These are phyloP conservation scores for Halcyon senegalensis DNA, from an alignment of 2,113 vertebrate species.

Conservation along the genomic window DNA sequence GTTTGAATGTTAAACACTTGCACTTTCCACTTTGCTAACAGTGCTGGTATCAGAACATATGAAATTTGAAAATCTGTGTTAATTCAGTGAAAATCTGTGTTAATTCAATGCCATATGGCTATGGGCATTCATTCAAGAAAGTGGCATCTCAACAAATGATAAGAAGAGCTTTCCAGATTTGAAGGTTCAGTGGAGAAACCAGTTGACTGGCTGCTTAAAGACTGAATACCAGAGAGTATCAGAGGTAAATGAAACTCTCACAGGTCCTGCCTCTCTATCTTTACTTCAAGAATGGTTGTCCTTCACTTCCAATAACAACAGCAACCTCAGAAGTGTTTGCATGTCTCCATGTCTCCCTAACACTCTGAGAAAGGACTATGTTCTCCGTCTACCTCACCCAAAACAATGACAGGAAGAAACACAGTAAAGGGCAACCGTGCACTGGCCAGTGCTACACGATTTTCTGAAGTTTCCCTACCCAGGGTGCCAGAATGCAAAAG, in stretches of 20 bases:
- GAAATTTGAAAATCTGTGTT: slow-evolving; percentile 43
- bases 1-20: not conserved
- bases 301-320: not conserved
- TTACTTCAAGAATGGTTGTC: not conserved
- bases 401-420: not conserved
- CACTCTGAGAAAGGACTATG: not conserved
- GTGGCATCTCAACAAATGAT: slow-evolving; percentile 26
- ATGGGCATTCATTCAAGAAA: slow-evolving; percentile 44
- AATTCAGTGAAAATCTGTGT: slow-evolving; percentile 52
- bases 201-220: not conserved
- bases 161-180: slow-evolving; percentile 11
- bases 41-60: not conserved
- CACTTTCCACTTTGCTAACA: slow-evolving; percentile 26
- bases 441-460: not conserved
- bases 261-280: not conserved
- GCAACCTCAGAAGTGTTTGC: not conserved
- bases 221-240: not conserved
- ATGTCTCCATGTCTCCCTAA: not conserved
- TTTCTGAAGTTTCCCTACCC: not conserved
- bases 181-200: not conserved
- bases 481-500: not conserved
- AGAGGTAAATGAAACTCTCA: not conserved
- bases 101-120: slow-evolving; percentile 60
- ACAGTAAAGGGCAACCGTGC: not conserved
- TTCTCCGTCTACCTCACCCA: not conserved